These are phyloP conservation scores for Halictus ligatus DNA, from an alignment of 2,888 invertebrate genomes.

Conservation along the genomic window DNA sequence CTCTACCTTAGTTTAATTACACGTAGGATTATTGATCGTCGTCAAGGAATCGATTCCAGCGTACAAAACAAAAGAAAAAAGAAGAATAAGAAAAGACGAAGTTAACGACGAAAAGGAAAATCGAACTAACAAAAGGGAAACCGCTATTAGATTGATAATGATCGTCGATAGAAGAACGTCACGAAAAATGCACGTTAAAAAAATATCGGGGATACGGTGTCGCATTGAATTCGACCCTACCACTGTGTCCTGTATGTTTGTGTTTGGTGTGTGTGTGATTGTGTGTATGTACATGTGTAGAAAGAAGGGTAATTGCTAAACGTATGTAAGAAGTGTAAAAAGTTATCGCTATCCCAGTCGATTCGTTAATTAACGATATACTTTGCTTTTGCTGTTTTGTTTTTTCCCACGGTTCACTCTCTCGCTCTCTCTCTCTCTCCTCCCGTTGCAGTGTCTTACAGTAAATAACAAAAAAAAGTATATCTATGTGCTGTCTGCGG, in stretches of 20 bases:
- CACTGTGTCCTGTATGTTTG: background rate
- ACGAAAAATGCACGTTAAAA: constrained; percentile 39
- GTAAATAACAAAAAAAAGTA: constrained; percentile 31
- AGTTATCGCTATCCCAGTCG: constrained; percentile 26
- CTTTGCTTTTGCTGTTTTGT: background rate
- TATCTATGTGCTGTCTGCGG: constrained; percentile 52
- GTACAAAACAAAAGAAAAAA: background rate
- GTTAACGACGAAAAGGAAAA: background rate
- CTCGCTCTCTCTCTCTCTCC: background rate
- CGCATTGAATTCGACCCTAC: constrained; percentile 12
- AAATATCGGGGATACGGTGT: constrained; percentile 18
- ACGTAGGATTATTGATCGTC: constrained; percentile 3
- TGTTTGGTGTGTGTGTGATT: too few relatives aligned
- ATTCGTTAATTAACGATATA: background rate
- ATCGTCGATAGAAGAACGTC: background rate
- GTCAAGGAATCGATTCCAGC: constrained; percentile 14
- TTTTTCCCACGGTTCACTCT: background rate
- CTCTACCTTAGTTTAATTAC: constrained; percentile 62
- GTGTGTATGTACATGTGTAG: background rate
- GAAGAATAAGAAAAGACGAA: background rate
- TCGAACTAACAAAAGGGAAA: background rate
- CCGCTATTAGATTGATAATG: background rate
- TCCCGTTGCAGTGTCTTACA: constrained; percentile 53
- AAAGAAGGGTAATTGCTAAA: constrained; percentile 16
- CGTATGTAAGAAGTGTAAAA: constrained; percentile 38